phyloP scores from a whole-genome alignment of 2,113 vertebrate species.

The Phylloscopus trochilus region DNA sequence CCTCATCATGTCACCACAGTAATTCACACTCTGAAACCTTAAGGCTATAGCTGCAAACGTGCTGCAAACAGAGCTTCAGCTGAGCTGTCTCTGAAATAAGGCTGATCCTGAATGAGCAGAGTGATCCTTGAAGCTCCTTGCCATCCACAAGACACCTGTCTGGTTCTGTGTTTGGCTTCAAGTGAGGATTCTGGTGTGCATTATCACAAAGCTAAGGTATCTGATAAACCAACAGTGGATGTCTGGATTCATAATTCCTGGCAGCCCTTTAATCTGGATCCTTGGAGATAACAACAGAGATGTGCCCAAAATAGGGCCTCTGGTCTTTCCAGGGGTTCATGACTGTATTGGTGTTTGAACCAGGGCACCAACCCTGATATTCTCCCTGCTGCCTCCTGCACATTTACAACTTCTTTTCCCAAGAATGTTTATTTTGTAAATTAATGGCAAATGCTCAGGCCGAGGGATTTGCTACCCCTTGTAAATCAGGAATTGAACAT shows the following conservation, averaged over 20 bases:
- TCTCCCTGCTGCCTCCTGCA: neutral
- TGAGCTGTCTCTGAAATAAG: neutral
- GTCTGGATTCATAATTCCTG: neutral
- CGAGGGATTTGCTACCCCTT: neutral
- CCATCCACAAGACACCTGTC: neutral
- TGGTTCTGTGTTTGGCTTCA: neutral
- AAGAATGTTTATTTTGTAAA: neutral
- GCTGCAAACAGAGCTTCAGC: neutral
- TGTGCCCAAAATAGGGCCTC: neutral
- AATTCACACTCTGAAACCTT: slow-evolving; percentile 31
- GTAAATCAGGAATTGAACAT: neutral
- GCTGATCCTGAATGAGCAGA: neutral
- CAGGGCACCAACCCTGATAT: neutral
- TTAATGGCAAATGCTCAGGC: neutral
- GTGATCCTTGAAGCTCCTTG: neutral
- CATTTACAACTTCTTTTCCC: neutral
- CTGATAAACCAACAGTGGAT: neutral
- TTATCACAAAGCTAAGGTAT: neutral
- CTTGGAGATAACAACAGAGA: neutral
- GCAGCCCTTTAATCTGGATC: neutral
- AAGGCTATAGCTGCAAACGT: neutral
- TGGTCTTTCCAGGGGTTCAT: neutral
- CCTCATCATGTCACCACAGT: slow-evolving; percentile 2
- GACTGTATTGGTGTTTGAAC: neutral
- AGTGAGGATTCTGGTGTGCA: neutral